These are phyloP conservation scores for Latheticus oryzae DNA, from an alignment of 2,888 invertebrate species.

Conservation along the genomic window DNA sequence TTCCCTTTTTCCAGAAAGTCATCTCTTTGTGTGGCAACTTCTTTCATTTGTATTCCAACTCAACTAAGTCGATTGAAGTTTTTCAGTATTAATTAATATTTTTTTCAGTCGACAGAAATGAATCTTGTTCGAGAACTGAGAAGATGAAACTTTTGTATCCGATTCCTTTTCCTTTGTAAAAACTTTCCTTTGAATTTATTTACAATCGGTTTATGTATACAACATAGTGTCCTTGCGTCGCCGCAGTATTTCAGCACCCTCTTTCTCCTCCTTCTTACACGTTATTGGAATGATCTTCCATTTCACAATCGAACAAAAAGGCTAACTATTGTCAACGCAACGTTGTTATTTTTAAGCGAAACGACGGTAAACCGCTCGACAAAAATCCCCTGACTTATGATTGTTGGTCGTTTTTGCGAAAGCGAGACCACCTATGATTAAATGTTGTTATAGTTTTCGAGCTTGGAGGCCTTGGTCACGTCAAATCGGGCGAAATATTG, in stretches of 20 bases:
- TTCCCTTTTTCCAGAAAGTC: neutral
- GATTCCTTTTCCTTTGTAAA: too few species aligned
- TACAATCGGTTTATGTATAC: constrained; percentile 45
- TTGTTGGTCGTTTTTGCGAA: constrained; percentile 51
- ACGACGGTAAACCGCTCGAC: constrained; percentile 51
- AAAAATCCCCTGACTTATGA: constrained; percentile 57
- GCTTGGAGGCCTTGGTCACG: constrained; percentile 14
- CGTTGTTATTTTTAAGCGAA: constrained; percentile 54
- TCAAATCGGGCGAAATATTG: constrained; percentile 11
- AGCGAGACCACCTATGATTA: constrained; percentile 59
- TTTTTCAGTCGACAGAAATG: too few species aligned
- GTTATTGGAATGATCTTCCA: neutral
- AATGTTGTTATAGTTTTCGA: constrained; percentile 44
- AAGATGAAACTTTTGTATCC: too few species aligned
- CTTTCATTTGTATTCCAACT: constrained; percentile 55
- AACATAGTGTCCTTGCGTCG: constrained; percentile 45
- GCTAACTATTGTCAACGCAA: constrained; percentile 56
- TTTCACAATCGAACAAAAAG: constrained; percentile 48
- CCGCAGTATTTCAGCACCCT: constrained; percentile 28
- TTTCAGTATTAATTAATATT: constrained; percentile 52
- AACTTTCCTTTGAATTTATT: constrained; percentile 45
- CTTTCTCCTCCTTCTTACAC: constrained; percentile 17
- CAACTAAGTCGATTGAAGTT: constrained; percentile 45
- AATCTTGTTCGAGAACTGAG: too few species aligned
- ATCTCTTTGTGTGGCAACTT: constrained; percentile 48